Evolutionary conservation across 2,113 vertebrate species (phyloP), one percentile per base, ranked within the genome.

Genomic region (Ammodramus savannarum): DNA sequence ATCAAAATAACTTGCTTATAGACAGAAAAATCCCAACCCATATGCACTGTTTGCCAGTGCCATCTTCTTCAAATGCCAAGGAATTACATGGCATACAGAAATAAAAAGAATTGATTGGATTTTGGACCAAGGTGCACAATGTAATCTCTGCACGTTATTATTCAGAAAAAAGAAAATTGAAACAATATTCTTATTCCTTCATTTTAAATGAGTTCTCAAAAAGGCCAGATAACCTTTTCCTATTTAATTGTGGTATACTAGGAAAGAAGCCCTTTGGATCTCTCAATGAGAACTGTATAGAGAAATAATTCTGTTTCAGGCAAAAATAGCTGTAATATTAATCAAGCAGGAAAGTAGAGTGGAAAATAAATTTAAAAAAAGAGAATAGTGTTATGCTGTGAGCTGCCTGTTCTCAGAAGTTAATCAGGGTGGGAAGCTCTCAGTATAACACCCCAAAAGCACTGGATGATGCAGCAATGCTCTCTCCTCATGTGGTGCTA

Each of bases 151-250:
- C 16, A 34, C 1, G 12, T 78, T 87, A 57, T 76, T 87, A 87
- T 80, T 67, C 19, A 84, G 32, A 83, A 89, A 84, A 63, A 84
- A 57, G 27, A 67, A 41, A 11, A 21, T 8, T 16, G 54, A 62
- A 20, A 58, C 84, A 82, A 59, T 44, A 73, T 26, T 83, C 41
- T 73, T 62, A 34, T 23, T 76, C 8, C 38, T 75, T 83, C 46
- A 63, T 80, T 52, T 90, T 41, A 76, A 95, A 87, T 65, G 9
- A 79, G n/a, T 83, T 95, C 44, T 95, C 51, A 51, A 71, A 85
- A 95, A 87, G 41, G 46, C 34, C 55, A 84, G 68, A 87, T 67
- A 82, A 68, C 39, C 62, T 87, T 76, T 84, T 59, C 27, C 39
- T 61, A 49, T 49, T 36, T 66, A 71, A 63, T 27, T 58, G 55